Evolutionary conservation across 2,113 vertebrate genomes (phyloP), one percentile per base, ranked within the genome.

Genomic region (Cathartes aura): DNA sequence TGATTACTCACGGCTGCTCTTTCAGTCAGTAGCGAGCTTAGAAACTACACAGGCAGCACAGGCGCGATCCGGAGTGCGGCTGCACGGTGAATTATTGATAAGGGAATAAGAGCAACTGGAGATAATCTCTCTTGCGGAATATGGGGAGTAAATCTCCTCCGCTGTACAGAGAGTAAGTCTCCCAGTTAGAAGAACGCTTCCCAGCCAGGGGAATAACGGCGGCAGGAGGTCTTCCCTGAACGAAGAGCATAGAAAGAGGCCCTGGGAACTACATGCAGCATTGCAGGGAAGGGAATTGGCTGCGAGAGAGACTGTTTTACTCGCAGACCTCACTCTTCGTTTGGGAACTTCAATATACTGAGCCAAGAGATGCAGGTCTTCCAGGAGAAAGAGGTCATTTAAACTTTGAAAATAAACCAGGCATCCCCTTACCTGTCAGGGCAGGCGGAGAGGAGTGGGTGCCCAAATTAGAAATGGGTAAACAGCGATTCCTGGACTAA

Each of bases 61-160:
- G 85, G 26, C 70, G 4, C 26, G 6, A 81, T 27, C 34, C 2
- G 0, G 87, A 86, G 94, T 0, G 86, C 12, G 67, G 88, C 91
- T 93, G 74, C 43, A 22, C 3, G 15, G 59, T 97, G 78, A 95
- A 96, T 97, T 97, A 89, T 93, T 82, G 94, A 97, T 64, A 86
- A 96, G 86, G 92, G 68, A 86, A 83, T 82, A 82, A 92, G 2
- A n/a, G 88, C 50, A 32, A 60, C 38, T 29, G 82, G 53, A 82
- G 82, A 81, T 79, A 43, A 93, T 76, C 68, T 83, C 87, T 40
- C 60, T 34, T 7, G 75, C 2, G 13, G 90, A 93, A 30, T 12
- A 30, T 0, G 3, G 82, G 85, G 88, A 79, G 62, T 60, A 68
- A 96, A 96, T 93, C 79, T 67, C 15, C 90, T 42, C 74, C 63